Evolutionary conservation across 1,140 invertebrate species (phyloP).

Genomic region (Anadara kagoshimensis): DNA sequence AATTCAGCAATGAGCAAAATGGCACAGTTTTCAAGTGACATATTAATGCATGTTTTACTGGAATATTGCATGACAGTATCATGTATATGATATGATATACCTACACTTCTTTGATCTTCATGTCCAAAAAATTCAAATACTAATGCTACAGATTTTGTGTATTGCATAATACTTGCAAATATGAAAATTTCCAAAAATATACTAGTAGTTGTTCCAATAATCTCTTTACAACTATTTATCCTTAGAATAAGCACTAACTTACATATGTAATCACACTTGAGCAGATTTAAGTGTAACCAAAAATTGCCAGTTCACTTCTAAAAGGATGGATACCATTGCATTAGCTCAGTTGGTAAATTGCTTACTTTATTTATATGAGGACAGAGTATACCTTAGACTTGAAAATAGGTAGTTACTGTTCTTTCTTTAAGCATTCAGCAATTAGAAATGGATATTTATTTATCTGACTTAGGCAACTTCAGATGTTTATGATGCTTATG

Average conservation of each 20-base stretch:
- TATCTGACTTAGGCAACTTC: constrained; percentile 60
- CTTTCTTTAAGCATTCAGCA: neutral
- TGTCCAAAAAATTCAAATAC: no score
- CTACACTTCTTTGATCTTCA: no score
- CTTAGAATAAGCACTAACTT: neutral
- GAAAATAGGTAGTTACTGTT: neutral
- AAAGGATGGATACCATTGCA: neutral
- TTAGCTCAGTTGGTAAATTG: neutral
- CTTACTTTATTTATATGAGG: neutral
- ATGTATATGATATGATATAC: no score
- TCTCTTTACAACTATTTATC: no score
- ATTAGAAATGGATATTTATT: constrained; percentile 49
- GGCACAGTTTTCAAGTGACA: no score
- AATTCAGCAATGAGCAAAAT: no score
- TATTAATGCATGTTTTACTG: no score
- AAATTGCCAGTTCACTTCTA: neutral
- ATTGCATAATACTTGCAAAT: no score
- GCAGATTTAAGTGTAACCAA: neutral
- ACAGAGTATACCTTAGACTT: neutral
- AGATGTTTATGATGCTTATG: constrained; percentile 66
- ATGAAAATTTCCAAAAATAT: no score
- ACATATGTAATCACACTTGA: neutral
- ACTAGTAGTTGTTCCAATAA: no score
- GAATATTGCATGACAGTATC: no score
- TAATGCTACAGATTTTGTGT: no score